Evolutionary conservation across 2,797 vertebrate species (phyloP), one percentile per base, ranked within the genome.

Genomic region (Oreochromis mossambicus): DNA sequence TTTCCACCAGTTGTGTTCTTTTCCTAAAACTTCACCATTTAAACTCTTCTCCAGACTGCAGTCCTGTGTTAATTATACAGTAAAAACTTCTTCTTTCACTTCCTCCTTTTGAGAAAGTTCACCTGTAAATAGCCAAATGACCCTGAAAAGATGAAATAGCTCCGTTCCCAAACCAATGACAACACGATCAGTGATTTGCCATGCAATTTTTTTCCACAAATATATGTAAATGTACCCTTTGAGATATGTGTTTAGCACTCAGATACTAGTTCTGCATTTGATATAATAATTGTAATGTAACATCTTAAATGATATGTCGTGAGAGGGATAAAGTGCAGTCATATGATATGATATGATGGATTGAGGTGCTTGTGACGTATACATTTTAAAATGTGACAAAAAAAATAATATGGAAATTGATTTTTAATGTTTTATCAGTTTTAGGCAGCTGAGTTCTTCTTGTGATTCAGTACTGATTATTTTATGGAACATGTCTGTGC

Each of bases 251-350:
- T 95, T 95, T 95, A 95, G 89, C 93, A 88, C 94, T 95, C 86
- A 84, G 93, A 94, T 94, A 94, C 89, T 95, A 94, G 94, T 92
- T 94, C 94, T 94, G 92, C 93, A 93, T 95, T 95, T 93, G 92
- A 92, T 96, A 95, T 94, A 88, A 85, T 95, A 94, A 90, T 80
- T 92, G 93, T 95, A 92, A 94, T 63, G 93, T 93, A 89, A 94
- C 92, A 93, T 91, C 90, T 94, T 92, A 41, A 90, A 92, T 88
- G 83, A 92, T 90, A 73, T 91, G 92, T 95, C n/a, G 89, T 94
- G 91, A 88, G 94, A 93, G 89, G 93, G 92, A 94, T 86, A 32
- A 92, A 88, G 92, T 92, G 90, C 89, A 93, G 92, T 93, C 82
- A 92, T 34, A 63, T 86, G 88, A 83, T 87, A 88, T 84, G 87